Evolutionary conservation across 1,140 invertebrate genomes (phyloP), one percentile per base, ranked within the genome.

Genomic region (Copidosoma floridanum): DNA sequence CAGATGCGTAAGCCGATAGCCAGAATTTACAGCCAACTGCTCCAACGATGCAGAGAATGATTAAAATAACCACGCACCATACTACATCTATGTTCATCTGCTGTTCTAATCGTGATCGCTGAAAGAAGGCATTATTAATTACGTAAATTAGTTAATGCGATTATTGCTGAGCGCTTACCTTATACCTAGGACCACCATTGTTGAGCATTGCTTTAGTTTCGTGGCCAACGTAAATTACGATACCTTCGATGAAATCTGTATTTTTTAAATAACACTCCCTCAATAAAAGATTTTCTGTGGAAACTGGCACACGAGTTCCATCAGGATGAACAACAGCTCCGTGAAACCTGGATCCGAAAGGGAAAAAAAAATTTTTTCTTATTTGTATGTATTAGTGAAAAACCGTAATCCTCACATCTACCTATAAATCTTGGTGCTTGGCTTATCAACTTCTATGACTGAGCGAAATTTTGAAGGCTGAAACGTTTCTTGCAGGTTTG

Each of bases 161-260:
- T 32, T 0, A 46, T 23, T 10, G 2, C 14, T 46, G 6, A 46
- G 5, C 2, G 32, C 32, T 41, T 67, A 77, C 78, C 72, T 98
- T 99, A 78, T 98, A 97, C 64, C 95, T 84, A 59, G 95, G 94
- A 56, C 94, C 94, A 64, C 94, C 92, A 78, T 98, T 98, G 78
- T 98, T 98, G 18, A 98, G 85, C 93, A 98, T 95, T 1, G 95
- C 94, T 82, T 98, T 99, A 1, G 95, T 97, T 82, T 99, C 95
- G 78, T 95, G 94, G 65, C 95, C 94, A 59, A 96, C 94, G 84
- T 98, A 99, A 26, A 99, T 90, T 37, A 98, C 95, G 68, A 99
- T 91, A 57, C 97, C 97, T 76, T 99, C 96, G 37, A 98, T 86
- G 77, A 88, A 98, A 70, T 93, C 89, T 1, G 91, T 91, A 75